These are phyloP conservation scores for Batillaria attramentaria DNA, from an alignment of 1,140 invertebrate species.

Conservation along the genomic window DNA sequence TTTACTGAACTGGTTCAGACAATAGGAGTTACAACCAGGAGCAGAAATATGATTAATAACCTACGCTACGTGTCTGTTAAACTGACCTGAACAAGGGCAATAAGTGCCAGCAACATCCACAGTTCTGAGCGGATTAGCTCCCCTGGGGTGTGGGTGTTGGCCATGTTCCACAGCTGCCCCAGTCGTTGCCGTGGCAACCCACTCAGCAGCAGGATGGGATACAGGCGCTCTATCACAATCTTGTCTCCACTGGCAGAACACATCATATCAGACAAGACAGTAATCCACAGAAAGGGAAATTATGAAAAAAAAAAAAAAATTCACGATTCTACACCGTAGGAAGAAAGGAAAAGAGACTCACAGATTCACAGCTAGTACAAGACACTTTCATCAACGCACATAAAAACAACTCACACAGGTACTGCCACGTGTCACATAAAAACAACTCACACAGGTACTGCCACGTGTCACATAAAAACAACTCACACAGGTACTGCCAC, in stretches of 20 bases:
- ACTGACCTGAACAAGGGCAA: slow-evolving; percentile 78
- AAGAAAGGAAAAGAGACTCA: neutral
- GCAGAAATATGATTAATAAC: too few species aligned
- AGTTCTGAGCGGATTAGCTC: slow-evolving; percentile 77
- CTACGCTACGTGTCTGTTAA: too few species aligned
- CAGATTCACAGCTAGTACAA: neutral
- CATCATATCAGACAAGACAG: neutral
- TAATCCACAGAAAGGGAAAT: neutral
- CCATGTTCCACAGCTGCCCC: slow-evolving; percentile 79
- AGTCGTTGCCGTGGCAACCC: slow-evolving; percentile 76
- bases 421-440: neutral
- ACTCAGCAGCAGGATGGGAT: slow-evolving; percentile 77
- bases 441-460: too few species aligned
- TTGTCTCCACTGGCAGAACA: slow-evolving; percentile 70
- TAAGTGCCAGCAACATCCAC: slow-evolving; percentile 77
- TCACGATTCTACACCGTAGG: neutral
- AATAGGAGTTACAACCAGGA: too few species aligned
- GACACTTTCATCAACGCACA: too few species aligned
- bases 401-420: too few species aligned
- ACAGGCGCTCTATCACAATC: slow-evolving; percentile 77
- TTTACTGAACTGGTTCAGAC: too few species aligned
- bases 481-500: too few species aligned
- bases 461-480: neutral
- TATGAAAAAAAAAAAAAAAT: neutral
- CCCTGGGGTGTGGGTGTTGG: slow-evolving; percentile 77